These are phyloP conservation scores for Channa argus DNA, from an alignment of 2,113 vertebrate genomes.

Conservation along the genomic window DNA sequence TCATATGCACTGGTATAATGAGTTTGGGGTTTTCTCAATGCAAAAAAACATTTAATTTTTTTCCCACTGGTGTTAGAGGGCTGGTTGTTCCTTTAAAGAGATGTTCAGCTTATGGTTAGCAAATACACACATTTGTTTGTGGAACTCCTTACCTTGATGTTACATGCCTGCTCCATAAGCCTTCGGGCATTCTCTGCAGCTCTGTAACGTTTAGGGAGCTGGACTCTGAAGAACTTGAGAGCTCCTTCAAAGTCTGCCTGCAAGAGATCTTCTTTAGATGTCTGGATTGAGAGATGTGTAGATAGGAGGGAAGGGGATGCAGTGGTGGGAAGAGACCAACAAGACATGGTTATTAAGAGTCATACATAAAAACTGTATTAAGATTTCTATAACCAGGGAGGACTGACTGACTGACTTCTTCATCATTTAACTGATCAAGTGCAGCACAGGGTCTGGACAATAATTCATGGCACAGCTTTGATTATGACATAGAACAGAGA, in stretches of 20 bases:
- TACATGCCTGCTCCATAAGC: constrained; percentile 98
- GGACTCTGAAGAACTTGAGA: constrained; percentile 98
- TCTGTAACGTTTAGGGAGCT: constrained; percentile 97
- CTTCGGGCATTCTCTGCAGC: constrained; percentile 96
- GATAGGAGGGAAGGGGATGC: constrained; percentile 1
- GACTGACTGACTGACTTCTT: not conserved
- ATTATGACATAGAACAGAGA: no score
- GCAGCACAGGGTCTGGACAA: no score
- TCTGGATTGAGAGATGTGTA: constrained; percentile 79
- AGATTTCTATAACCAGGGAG: not conserved
- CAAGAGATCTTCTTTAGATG: constrained; percentile 97
- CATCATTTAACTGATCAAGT: no score
- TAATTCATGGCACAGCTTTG: no score
- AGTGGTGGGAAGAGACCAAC: not conserved
- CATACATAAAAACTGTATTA: not conserved
- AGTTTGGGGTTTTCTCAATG: not conserved
- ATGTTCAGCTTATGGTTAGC: no score
- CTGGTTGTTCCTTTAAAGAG: not conserved
- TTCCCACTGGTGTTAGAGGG: not conserved
- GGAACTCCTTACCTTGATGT: constrained; percentile 91
- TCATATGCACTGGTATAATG: not conserved
- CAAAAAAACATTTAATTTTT: not conserved
- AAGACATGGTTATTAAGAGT: not conserved
- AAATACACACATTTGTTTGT: not conserved
- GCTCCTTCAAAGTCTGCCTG: constrained; percentile 99